Conservation (phyloP, 2,113 vertebrate genomes). For the Larimichthys crocea region DNA sequence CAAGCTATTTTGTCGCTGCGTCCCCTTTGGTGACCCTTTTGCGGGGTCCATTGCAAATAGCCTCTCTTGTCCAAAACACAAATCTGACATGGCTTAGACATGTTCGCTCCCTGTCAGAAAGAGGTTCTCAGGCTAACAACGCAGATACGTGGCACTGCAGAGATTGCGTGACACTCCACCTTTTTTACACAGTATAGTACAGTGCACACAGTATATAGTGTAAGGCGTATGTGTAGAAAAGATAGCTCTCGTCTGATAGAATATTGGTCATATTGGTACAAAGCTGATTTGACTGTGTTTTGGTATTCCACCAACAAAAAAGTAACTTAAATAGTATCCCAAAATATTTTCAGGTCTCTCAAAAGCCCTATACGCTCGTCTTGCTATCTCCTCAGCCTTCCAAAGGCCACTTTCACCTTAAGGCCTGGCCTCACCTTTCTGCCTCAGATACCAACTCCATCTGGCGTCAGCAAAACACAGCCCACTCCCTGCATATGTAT, state of each 20-base stretch:
- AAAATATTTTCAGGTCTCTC: conserved; percentile 21
- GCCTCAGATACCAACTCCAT: background rate
- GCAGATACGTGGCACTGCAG: conserved; percentile 2
- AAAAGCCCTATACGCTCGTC: background rate
- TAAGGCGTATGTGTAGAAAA: conserved; percentile 1
- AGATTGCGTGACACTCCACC: background rate
- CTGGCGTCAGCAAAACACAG: conserved; percentile 12
- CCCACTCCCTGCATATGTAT: conserved; percentile 1
- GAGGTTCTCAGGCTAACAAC: conserved; percentile 6
- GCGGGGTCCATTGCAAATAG: conserved; percentile 25
- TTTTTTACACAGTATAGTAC: conserved; percentile 31
- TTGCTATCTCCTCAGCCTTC: background rate
- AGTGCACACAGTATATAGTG: conserved; percentile 10
- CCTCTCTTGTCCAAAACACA: conserved; percentile 33
- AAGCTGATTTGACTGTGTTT: background rate
- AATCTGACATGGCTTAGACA: conserved; percentile 45
- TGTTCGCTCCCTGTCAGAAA: conserved; percentile 17
- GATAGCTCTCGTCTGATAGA: background rate
- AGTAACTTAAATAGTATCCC: conserved; percentile 4
- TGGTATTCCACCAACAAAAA: conserved; percentile 11
- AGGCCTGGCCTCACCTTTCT: background rate
- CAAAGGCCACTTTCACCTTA: conserved; percentile 1
- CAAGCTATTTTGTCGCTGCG: conserved; percentile 43
- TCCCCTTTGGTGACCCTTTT: conserved; percentile 49
- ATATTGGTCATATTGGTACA: background rate